phyloP scores from a whole-genome alignment of 37 sponge, comb jelly and placozoan genomes.

The Geodia barretti region DNA sequence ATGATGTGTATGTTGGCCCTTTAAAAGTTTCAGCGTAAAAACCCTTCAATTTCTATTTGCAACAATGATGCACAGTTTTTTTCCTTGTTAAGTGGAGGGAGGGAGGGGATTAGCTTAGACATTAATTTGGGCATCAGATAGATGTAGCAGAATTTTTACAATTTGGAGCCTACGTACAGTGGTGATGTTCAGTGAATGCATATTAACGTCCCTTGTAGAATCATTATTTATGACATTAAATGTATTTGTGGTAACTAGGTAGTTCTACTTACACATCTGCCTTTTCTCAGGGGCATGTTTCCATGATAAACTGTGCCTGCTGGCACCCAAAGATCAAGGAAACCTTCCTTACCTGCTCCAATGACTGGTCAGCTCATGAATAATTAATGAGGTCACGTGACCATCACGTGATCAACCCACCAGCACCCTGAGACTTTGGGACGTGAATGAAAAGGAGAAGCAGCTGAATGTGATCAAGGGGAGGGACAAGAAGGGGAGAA shows the following conservation, averaged over 20 bases:
- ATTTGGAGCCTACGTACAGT: too few relatives aligned
- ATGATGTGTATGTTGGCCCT: too few relatives aligned
- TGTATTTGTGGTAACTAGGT: not conserved
- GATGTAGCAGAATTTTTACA: too few relatives aligned
- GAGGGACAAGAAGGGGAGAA: slow-evolving; percentile 81
- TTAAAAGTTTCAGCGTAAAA: too few relatives aligned
- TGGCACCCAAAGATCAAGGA: slow-evolving; percentile 90
- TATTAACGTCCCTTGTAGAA: not conserved
- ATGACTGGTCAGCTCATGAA: slow-evolving; percentile 72
- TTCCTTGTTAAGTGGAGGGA: too few relatives aligned
- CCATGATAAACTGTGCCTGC: slow-evolving; percentile 79
- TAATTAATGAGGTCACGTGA: not conserved
- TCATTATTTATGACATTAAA: not conserved
- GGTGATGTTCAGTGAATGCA: too few relatives aligned
- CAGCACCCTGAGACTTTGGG: slow-evolving; percentile 88
- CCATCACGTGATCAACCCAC: too few relatives aligned
- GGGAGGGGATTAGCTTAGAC: too few relatives aligned
- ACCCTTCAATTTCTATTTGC: too few relatives aligned
- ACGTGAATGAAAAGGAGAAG: slow-evolving; percentile 73
- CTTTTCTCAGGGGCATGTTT: slow-evolving; percentile 72
- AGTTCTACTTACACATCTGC: not conserved
- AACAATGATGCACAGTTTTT: too few relatives aligned
- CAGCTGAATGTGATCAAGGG: slow-evolving; percentile 88
- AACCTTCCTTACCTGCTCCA: slow-evolving; percentile 82
- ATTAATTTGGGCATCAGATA: too few relatives aligned